Percentiles rank a stretch among this genome's conserved stretches.
Evolutionary conservation across 2,797 vertebrate species (phyloP).

Genomic region (Emys orbicularis): DNA sequence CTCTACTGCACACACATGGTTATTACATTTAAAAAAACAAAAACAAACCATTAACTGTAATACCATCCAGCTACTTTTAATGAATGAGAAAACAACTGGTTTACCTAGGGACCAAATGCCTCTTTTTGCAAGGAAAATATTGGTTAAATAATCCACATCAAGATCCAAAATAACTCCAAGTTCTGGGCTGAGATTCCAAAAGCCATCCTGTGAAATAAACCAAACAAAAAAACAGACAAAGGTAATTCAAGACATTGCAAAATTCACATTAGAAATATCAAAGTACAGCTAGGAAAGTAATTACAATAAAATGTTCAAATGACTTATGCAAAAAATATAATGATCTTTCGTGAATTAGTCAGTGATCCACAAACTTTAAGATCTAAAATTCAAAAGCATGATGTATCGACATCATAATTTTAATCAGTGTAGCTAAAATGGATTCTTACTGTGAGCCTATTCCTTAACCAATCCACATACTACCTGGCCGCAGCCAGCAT

Average conservation of each 20-base stretch:
- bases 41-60: not conserved
- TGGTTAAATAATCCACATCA: slow-evolving; percentile 79
- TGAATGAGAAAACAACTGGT: slow-evolving; percentile 22
- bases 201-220: slow-evolving; percentile 85
- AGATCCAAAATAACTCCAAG: slow-evolving; percentile 83
- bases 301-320: not conserved
- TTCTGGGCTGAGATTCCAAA: slow-evolving; percentile 84
- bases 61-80: not conserved
- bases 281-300: not conserved
- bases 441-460: not conserved
- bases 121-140: slow-evolving; percentile 84
- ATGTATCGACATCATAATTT: not conserved
- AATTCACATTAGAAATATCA: not conserved
- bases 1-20: not conserved
- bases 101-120: slow-evolving; percentile 90
- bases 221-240: slow-evolving; percentile 15
- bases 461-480: not conserved
- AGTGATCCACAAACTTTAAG: not conserved
- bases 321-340: not conserved
- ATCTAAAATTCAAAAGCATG: not conserved
- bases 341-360: not conserved
- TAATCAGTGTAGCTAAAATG: not conserved
- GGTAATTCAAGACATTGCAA: not conserved
- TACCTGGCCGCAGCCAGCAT: not conserved
- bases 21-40: not conserved